Base-by-base conservation (phyloP, 64 coral and sea anemone genomes). In the Stylophora pistillata region DNA sequence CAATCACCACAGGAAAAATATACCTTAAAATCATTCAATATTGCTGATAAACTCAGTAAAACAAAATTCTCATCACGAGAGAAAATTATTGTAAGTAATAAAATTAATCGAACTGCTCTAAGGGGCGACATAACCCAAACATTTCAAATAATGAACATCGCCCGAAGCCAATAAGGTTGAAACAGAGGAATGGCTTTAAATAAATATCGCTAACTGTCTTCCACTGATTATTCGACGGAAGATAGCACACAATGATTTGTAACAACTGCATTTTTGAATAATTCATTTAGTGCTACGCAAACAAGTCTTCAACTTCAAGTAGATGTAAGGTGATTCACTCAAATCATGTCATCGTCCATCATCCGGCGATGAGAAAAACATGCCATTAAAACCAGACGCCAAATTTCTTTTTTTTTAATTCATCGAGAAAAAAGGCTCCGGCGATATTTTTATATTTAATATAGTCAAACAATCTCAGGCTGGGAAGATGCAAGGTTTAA, bases 11-110 rank as follows among this genome's bases (percentile, higher is more conserved):
- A 15, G 60, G 32, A 34, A 30, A 41, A 64, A 63, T 23, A 66
- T 15, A 26, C 27, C 37, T 47, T 7, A 47, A 47, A 47, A 47
- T 47, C 37, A 47, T 47, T 47, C 37, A 47, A 68, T 4, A 0
- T 53, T 30, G 60, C 47, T 3, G 64, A 23, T 41, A 81, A 59
- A 81, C 58, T 34, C 12, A 17, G 28, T 62, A 21, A 29, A 47
- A 62, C 60, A 83, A 81, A 82, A 53, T 69, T 25, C 25, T n/a
- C 21, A n/a, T 63, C 16, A 63, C 25, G 63, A 66, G 25, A 66
- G 25, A 66, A 66, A 23, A 66, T 23, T 66, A 10, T 66, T 66
- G 63, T 0, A n/a, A 66, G 1, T 63, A 63, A 20, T n/a, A 66
- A 66, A 25, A n/a, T 25, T 26, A 11, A 66, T 60, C 18, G 25